These are phyloP conservation scores for Ametastegia equiseti DNA, from an alignment of 2,888 invertebrate species.

Conservation along the genomic window DNA sequence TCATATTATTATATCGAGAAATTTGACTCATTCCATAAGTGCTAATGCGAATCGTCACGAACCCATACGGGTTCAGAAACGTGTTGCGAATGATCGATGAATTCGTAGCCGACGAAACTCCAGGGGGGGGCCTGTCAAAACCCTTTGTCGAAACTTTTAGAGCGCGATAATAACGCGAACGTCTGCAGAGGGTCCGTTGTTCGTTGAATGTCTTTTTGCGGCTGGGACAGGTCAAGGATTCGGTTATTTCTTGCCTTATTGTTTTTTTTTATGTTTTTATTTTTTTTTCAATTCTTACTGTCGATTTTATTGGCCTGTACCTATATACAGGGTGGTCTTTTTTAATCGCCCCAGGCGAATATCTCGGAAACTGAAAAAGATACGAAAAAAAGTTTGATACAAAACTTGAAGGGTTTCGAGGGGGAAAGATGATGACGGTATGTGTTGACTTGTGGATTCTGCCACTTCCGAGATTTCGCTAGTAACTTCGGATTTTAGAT, in stretches of 20 bases:
- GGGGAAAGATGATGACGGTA: too few species aligned
- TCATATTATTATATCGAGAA: background rate
- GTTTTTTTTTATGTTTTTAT: too few species aligned
- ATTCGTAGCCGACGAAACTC: background rate
- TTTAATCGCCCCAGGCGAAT: too few species aligned
- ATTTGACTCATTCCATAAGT: background rate
- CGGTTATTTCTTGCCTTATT: background rate
- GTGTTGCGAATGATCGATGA: slow-evolving; percentile 1
- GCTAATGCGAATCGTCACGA: background rate
- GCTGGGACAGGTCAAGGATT: slow-evolving; percentile 29
- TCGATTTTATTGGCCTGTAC: background rate
- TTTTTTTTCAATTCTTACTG: background rate
- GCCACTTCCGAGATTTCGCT: too few species aligned
- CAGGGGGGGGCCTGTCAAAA: background rate
- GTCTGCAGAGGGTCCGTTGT: slow-evolving; percentile 8
- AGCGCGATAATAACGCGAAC: background rate
- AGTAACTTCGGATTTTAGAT: too few species aligned
- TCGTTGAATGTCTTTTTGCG: background rate
- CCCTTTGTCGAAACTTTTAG: slow-evolving; percentile 6
- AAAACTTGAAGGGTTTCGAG: too few species aligned
- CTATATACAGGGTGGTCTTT: too few species aligned
- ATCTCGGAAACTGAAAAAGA: too few species aligned
- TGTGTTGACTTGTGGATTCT: too few species aligned
- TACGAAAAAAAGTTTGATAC: too few species aligned
- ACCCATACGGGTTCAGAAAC: background rate